Evolutionary conservation across 2,888 invertebrate genomes (phyloP).

Genomic region (Kryphioiulus occultus): DNA sequence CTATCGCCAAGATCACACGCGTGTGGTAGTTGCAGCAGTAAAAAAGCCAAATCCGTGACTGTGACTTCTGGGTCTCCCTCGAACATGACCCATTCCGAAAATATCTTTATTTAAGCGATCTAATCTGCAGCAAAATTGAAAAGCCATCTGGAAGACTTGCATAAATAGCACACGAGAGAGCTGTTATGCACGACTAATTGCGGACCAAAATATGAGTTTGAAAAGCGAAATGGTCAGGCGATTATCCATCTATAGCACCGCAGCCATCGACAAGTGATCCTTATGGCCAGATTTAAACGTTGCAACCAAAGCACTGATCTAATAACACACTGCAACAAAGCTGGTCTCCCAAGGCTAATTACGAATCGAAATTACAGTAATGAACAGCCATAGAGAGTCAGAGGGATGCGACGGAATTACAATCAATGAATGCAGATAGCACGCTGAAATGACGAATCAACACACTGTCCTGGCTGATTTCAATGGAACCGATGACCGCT

Average conservation of each 20-base stretch:
- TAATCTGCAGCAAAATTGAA: constrained; percentile 26
- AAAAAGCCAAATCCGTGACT: not conserved
- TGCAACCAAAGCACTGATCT: constrained; percentile 22
- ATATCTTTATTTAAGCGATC: constrained; percentile 13
- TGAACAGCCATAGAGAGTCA: not conserved
- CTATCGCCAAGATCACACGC: not conserved
- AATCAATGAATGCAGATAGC: not conserved
- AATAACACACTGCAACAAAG: constrained; percentile 15
- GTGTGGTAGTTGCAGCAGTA: not conserved
- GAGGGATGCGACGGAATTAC: not conserved
- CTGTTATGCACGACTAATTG: not conserved
- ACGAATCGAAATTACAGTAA: constrained; percentile 25
- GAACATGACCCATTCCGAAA: not conserved
- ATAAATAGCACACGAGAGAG: not conserved
- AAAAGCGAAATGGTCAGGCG: not conserved
- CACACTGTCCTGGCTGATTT: not conserved
- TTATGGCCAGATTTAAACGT: constrained; percentile 25
- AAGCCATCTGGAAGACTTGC: not conserved
- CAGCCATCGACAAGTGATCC: not conserved
- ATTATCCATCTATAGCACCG: not conserved
- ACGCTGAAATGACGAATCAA: not conserved
- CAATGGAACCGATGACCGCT: constrained; percentile 10
- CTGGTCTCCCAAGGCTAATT: constrained; percentile 35
- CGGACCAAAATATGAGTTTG: not conserved
- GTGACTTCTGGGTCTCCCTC: not conserved